These are phyloP conservation scores for Cydia pomonella DNA, from an alignment of 1,140 invertebrate genomes.

Conservation along the genomic window DNA sequence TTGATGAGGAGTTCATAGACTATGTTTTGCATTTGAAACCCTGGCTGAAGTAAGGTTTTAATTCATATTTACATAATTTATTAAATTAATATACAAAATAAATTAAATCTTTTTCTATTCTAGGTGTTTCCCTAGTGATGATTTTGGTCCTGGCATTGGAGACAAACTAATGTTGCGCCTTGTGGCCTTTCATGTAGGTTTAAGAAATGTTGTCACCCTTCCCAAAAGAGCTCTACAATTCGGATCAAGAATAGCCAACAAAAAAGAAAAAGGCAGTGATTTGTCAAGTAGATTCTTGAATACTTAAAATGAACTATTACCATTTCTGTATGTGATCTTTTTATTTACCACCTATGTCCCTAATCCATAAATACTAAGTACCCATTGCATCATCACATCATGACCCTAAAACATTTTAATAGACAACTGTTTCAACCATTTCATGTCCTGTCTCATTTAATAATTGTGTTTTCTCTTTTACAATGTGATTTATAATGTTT, in stretches of 20 bases:
- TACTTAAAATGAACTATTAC: not conserved
- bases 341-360: not conserved
- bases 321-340: not conserved
- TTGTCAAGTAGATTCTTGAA: constrained; percentile 80
- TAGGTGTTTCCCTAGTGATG: constrained; percentile 84
- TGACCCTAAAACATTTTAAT: too few species aligned
- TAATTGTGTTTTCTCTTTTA: constrained; percentile 39
- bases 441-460: not conserved
- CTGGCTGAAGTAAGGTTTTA: constrained; percentile 37
- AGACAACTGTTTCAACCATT: not conserved
- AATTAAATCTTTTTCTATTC: constrained; percentile 36
- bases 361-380: not conserved
- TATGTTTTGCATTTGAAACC: constrained; percentile 40
- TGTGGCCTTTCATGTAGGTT: constrained; percentile 87
- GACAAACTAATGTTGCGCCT: constrained; percentile 95
- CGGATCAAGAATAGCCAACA: constrained; percentile 97
- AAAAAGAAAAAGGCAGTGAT: constrained; percentile 93
- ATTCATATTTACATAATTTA: not conserved
- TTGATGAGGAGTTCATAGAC: constrained; percentile 93
- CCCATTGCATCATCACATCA: not conserved
- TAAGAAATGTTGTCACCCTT: constrained; percentile 84
- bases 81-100: not conserved
- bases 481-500: constrained; percentile 46
- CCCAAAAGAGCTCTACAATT: constrained; percentile 98
- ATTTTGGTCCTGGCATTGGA: constrained; percentile 89